phyloP scores from a whole-genome alignment of 2,113 vertebrate genomes.

The Muscicapa adusta region DNA sequence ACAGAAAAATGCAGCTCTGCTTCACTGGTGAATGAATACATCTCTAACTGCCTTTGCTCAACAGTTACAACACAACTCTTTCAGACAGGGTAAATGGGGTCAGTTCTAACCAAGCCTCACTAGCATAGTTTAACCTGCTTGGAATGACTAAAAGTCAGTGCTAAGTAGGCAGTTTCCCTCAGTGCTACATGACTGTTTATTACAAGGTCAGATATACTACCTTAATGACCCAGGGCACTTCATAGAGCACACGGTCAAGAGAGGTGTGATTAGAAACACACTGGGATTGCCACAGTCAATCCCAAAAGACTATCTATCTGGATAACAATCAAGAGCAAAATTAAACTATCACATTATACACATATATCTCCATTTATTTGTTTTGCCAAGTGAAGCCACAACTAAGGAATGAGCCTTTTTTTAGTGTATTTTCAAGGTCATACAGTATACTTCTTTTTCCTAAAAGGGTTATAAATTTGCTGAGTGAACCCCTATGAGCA shows the following conservation, averaged over 20 bases:
- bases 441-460: neutral
- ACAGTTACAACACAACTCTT: neutral
- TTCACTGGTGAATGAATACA: neutral
- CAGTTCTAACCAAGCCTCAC: neutral
- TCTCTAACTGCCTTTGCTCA: neutral
- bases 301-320: neutral
- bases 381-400: neutral
- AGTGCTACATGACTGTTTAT: neutral
- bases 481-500: neutral
- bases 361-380: neutral
- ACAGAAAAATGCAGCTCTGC: constrained; percentile 13
- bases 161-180: neutral
- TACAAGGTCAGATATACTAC: neutral
- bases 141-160: neutral
- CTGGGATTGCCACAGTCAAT: neutral
- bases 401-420: neutral
- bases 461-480: constrained; percentile 25
- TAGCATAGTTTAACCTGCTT: neutral
- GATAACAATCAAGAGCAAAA: neutral
- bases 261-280: neutral
- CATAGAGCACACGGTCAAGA: neutral
- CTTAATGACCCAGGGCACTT: neutral
- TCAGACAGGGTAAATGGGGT: neutral
- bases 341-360: neutral
- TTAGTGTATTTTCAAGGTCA: neutral